These are phyloP conservation scores for Beroe forskalii DNA, from an alignment of 37 sponge, comb jelly and placozoan genomes.

Conservation along the genomic window DNA sequence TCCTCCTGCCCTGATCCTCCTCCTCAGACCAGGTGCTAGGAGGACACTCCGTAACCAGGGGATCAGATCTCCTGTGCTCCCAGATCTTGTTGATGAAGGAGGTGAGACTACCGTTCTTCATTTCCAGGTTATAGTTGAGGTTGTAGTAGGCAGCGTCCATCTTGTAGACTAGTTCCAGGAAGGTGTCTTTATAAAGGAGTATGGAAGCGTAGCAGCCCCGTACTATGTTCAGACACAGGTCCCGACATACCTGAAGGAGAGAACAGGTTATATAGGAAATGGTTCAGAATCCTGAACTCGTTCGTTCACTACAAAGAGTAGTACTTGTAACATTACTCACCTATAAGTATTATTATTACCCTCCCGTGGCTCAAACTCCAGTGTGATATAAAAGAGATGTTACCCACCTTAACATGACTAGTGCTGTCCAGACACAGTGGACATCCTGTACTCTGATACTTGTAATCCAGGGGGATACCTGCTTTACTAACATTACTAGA, in stretches of 20 bases:
- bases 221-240: slow-evolving; percentile 9
- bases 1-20: neutral
- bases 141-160: slow-evolving; percentile 10
- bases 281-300: no score
- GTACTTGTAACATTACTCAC: no score
- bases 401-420: slow-evolving; percentile 2
- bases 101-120: neutral
- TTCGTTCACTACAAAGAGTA: no score
- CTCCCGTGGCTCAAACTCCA: no score
- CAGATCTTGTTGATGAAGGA: neutral
- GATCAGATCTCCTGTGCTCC: neutral
- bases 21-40: no score
- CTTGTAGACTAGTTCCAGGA: neutral
- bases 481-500: neutral
- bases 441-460: neutral
- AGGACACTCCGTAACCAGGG: neutral
- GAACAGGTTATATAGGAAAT: no score
- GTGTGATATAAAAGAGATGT: no score
- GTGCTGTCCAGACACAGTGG: slow-evolving; percentile 37
- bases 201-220: slow-evolving; percentile 58
- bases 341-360: no score
- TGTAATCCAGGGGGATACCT: slow-evolving; percentile 4
- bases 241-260: slow-evolving; percentile 20
- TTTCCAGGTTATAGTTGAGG: slow-evolving; percentile 27
- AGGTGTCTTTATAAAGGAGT: neutral